These are phyloP conservation scores for Iphiclides podalirius DNA, from an alignment of 2,888 invertebrate genomes.

Conservation along the genomic window DNA sequence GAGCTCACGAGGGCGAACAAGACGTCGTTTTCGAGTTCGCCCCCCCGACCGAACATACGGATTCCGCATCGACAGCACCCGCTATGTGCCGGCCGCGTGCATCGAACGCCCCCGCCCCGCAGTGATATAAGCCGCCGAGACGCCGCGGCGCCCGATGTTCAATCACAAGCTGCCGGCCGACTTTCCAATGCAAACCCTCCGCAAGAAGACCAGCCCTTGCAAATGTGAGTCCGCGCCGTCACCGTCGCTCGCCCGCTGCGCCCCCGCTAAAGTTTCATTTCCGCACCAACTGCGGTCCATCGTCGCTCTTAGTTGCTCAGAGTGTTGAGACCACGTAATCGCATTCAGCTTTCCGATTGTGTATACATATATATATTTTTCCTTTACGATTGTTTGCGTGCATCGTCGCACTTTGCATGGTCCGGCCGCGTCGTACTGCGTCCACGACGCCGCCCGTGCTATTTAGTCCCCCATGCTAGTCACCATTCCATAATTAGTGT, in stretches of 20 bases:
- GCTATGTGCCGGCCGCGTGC: slow-evolving; percentile 26
- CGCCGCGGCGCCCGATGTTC: slow-evolving; percentile 64
- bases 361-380: slow-evolving; percentile 55
- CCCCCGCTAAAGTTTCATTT: slow-evolving; percentile 36
- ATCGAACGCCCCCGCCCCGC: slow-evolving; percentile 40
- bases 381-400: slow-evolving; percentile 57
- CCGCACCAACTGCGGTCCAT: slow-evolving; percentile 48
- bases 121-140: slow-evolving; percentile 53
- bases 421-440: slow-evolving; percentile 50
- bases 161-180: slow-evolving; percentile 80
- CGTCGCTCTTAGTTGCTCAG: slow-evolving; percentile 59
- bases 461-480: slow-evolving; percentile 52
- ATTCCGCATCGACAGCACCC: too few species aligned
- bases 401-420: slow-evolving; percentile 71
- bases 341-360: slow-evolving; percentile 54
- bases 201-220: slow-evolving; percentile 95
- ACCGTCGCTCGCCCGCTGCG: slow-evolving; percentile 36
- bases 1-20: too few species aligned
- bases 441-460: slow-evolving; percentile 40
- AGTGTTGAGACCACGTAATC: slow-evolving; percentile 44
- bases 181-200: slow-evolving; percentile 92
- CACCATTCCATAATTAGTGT: slow-evolving; percentile 57
- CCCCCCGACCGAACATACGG: too few species aligned
- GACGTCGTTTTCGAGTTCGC: too few species aligned
- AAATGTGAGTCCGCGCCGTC: slow-evolving; percentile 88